Percentiles rank a stretch among this genome's conserved stretches.
Evolutionary conservation across 2,888 invertebrate genomes (phyloP).

Genomic region (Lordiphosa fenestrarum): DNA sequence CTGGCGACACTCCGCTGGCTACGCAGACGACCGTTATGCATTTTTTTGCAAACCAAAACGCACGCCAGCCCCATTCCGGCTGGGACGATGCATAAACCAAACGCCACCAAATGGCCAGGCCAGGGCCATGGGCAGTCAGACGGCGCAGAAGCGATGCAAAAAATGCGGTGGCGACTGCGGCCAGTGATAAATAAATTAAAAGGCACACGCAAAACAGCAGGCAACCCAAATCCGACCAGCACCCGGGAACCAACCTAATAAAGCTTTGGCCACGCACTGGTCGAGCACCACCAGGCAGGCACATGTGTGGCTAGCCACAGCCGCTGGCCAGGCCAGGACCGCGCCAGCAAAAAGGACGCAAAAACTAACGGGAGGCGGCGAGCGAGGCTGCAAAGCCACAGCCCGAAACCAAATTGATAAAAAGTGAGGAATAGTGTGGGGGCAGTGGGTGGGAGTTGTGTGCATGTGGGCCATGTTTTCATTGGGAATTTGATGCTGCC

Average conservation of each 20-base stretch:
- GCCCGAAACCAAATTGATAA: conserved; percentile 38
- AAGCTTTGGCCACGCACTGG: conserved; percentile 50
- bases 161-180: conserved; percentile 26
- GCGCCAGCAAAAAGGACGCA: conserved; percentile 14
- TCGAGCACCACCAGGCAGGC: conserved; percentile 28
- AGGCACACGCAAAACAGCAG: conserved; percentile 66
- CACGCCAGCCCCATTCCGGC: conserved; percentile 31
- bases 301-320: background rate
- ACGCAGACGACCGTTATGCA: conserved; percentile 8
- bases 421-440: conserved; percentile 9
- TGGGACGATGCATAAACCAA: conserved; percentile 54
- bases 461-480: conserved; percentile 14
- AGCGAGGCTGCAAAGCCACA: conserved; percentile 32
- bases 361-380: conserved; percentile 7
- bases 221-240: conserved; percentile 33
- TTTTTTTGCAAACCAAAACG: conserved; percentile 3
- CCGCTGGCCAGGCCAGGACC: conserved; percentile 6
- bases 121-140: conserved; percentile 33
- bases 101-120: conserved; percentile 47
- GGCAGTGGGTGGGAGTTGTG: conserved; percentile 1
- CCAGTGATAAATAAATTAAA: conserved; percentile 66
- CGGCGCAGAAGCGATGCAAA: conserved; percentile 13
- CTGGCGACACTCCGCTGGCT: background rate
- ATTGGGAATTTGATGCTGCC: conserved; percentile 24
- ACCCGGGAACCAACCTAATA: conserved; percentile 58